A percentile compares a stretch with the other conserved stretches of the same genome.
These are phyloP conservation scores for Nymphalis io DNA, from an alignment of 1,140 invertebrate genomes.

Conservation along the genomic window DNA sequence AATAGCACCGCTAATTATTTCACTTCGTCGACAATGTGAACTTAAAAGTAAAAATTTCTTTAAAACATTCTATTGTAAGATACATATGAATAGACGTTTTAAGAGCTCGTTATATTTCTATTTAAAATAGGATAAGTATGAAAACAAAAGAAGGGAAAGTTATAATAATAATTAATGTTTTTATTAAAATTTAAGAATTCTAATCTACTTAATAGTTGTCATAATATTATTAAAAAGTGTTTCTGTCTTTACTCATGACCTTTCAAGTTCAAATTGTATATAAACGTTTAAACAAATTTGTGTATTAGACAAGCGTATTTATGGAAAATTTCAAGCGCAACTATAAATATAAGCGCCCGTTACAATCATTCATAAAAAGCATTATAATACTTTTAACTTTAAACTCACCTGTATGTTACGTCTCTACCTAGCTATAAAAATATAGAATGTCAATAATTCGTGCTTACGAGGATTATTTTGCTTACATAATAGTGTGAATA, in stretches of 20 bases:
- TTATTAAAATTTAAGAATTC: not conserved
- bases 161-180: not conserved
- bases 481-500: conserved; percentile 59
- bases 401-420: not conserved
- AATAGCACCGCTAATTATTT: conserved; percentile 15
- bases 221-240: not conserved
- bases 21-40: conserved; percentile 13
- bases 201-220: not conserved
- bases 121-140: conserved; percentile 1
- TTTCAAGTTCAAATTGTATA: too few relatives aligned
- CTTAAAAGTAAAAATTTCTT: conserved; percentile 15
- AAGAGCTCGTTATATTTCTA: not conserved
- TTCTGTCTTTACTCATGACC: too few relatives aligned
- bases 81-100: conserved; percentile 2
- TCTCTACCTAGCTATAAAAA: not conserved
- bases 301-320: too few relatives aligned
- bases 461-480: conserved; percentile 20
- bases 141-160: conserved; percentile 6
- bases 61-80: not conserved
- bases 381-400: not conserved
- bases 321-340: not conserved
- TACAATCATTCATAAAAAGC: not conserved
- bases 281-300: too few relatives aligned
- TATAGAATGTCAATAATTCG: conserved; percentile 13
- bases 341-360: not conserved